Percentiles rank a stretch among this genome's conserved stretches.
Conservation (phyloP, 2,797 vertebrate species). For the Loris lydekkerianus region DNA sequence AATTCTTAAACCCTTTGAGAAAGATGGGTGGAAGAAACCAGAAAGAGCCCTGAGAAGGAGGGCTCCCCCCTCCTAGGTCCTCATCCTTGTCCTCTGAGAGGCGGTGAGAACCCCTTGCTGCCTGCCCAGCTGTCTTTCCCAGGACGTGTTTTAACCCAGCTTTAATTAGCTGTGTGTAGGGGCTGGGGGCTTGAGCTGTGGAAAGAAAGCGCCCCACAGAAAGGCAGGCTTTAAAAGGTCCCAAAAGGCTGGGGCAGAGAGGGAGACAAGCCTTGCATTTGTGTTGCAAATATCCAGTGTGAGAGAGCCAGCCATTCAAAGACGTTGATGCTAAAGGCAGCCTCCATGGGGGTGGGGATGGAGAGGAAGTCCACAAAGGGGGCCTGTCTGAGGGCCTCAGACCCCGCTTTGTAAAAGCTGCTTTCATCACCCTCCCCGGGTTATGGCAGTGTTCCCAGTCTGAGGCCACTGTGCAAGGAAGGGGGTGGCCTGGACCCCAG, state of each 20-base stretch:
- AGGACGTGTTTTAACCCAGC: not conserved
- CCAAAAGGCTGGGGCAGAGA: slow-evolving; percentile 52
- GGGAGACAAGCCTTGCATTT: slow-evolving; percentile 45
- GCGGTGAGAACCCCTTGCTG: not conserved
- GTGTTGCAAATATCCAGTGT: slow-evolving; percentile 79
- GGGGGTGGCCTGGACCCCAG: not conserved
- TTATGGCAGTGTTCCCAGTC: slow-evolving; percentile 50
- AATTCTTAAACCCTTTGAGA: not conserved
- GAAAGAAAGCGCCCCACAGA: slow-evolving; percentile 65
- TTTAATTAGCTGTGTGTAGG: slow-evolving; percentile 67
- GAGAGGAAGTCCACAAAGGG: slow-evolving; percentile 65
- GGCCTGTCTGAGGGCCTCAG: slow-evolving; percentile 69
- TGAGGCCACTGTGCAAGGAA: not conserved
- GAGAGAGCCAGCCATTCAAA: slow-evolving; percentile 73
- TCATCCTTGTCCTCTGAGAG: not conserved
- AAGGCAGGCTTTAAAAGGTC: slow-evolving; percentile 57
- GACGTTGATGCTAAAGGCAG: not conserved
- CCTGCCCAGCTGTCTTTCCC: not conserved
- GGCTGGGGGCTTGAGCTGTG: slow-evolving; percentile 22
- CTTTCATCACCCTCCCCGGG: slow-evolving; percentile 62
- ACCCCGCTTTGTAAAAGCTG: slow-evolving; percentile 72
- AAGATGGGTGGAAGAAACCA: not conserved
- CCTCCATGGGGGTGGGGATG: not conserved
- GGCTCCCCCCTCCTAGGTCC: not conserved
- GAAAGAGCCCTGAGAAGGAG: not conserved